Conservation (phyloP, 2,797 vertebrate species). For the Spheniscus humboldti region DNA sequence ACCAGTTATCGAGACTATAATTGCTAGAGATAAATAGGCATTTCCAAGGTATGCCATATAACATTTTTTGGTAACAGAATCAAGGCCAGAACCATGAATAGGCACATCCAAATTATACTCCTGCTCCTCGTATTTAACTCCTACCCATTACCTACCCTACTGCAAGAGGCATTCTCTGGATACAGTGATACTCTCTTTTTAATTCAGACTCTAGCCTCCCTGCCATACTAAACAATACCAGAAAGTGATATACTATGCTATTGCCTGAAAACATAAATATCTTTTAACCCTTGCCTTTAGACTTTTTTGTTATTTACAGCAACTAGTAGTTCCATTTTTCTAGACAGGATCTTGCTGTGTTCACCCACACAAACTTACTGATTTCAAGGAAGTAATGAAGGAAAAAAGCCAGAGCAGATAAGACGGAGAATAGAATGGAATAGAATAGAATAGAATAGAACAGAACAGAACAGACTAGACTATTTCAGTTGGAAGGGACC, state of each 20-base stretch:
- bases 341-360: background rate
- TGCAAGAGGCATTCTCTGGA: background rate
- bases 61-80: background rate
- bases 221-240: background rate
- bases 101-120: background rate
- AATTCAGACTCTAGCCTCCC: background rate
- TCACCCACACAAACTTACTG: background rate
- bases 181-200: background rate
- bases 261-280: background rate
- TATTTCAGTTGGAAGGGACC: background rate
- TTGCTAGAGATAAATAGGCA: background rate
- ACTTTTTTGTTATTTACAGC: background rate
- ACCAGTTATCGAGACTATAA: background rate
- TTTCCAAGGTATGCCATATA: background rate
- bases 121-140: background rate
- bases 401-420: background rate
- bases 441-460: too few species aligned
- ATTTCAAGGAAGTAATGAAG: background rate
- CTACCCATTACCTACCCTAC: too few species aligned
- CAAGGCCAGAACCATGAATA: background rate
- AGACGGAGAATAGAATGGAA: accelerated
- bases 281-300: background rate
- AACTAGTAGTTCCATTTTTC: background rate
- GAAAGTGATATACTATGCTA: background rate
- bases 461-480: accelerated